phyloP scores from a whole-genome alignment of 35 echinoderm and acorn worm species.

The Hemicentrotus pulcherrimus region DNA sequence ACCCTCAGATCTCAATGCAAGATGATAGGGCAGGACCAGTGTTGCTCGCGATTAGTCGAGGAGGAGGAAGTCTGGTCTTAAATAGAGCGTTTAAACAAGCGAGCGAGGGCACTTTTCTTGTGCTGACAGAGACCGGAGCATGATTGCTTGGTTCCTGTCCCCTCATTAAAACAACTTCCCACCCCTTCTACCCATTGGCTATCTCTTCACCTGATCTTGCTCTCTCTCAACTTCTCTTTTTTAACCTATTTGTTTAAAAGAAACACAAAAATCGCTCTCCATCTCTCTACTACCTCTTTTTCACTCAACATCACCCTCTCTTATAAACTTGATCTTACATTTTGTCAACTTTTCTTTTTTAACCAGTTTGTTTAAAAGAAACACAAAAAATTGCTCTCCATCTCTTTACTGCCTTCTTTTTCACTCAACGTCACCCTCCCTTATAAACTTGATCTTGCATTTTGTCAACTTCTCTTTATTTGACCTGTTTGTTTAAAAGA shows the following conservation, averaged over 20 bases:
- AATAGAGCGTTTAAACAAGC: constrained; percentile 30
- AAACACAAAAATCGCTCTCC: neutral
- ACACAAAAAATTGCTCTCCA: neutral
- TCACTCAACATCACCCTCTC: neutral
- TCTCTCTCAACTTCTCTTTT: neutral
- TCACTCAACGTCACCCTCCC: neutral
- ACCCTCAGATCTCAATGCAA: neutral
- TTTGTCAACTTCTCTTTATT: neutral
- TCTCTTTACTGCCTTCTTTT: neutral
- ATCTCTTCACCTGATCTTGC: neutral
- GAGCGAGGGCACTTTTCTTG: constrained; percentile 43
- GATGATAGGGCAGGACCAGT: constrained; percentile 18
- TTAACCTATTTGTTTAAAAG: neutral
- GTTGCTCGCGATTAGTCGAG: constrained; percentile 20
- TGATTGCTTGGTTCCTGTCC: constrained; percentile 42
- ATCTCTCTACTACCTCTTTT: neutral
- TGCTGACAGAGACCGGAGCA: constrained; percentile 22
- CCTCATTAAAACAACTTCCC: constrained; percentile 44
- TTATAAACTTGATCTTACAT: neutral
- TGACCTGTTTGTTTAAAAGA: neutral
- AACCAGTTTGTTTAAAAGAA: neutral
- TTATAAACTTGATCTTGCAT: neutral
- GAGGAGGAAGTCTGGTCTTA: constrained; percentile 48
- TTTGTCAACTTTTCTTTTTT: neutral
- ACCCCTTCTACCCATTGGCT: constrained; percentile 23